A percentile compares a stretch with the other conserved stretches of the same genome.
phyloP scores from a whole-genome alignment of 2,797 vertebrate genomes.

The Chelonia mydas region DNA sequence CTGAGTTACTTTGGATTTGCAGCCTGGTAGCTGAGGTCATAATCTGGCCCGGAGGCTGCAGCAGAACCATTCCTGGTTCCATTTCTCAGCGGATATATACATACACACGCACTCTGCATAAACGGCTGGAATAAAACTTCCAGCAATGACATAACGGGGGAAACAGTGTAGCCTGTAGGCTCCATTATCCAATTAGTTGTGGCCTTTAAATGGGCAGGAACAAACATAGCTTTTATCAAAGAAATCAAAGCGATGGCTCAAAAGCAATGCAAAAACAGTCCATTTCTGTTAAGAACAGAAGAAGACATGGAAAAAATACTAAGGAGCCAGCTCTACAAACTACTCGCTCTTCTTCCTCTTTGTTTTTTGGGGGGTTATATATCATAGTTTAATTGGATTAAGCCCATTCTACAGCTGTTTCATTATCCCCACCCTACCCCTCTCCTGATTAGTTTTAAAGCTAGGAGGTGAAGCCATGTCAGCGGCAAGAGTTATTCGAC shows the following conservation, averaged over 20 bases:
- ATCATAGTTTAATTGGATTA: not conserved
- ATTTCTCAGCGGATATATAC: not conserved
- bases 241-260: not conserved
- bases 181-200: slow-evolving; percentile 52
- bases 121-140: slow-evolving; percentile 39
- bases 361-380: slow-evolving; percentile 3
- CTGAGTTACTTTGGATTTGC: not conserved
- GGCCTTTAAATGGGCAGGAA: slow-evolving; percentile 37
- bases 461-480: not conserved
- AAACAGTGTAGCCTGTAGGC: not conserved
- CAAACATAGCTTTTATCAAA: slow-evolving; percentile 12
- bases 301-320: not conserved
- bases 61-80: rapidly evolving
- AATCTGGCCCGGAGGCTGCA: not conserved
- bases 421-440: not conserved
- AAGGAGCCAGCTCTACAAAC: not conserved
- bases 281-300: slow-evolving; percentile 11
- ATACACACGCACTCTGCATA: not conserved
- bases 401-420: not conserved
- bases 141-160: not conserved
- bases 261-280: slow-evolving; percentile 28
- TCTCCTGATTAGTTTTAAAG: not conserved
- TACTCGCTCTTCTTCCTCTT: not conserved
- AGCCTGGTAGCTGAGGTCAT: not conserved
- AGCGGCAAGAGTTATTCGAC: not conserved